phyloP scores from a whole-genome alignment of 2,113 vertebrate genomes.

The Hepsetus odoe region DNA sequence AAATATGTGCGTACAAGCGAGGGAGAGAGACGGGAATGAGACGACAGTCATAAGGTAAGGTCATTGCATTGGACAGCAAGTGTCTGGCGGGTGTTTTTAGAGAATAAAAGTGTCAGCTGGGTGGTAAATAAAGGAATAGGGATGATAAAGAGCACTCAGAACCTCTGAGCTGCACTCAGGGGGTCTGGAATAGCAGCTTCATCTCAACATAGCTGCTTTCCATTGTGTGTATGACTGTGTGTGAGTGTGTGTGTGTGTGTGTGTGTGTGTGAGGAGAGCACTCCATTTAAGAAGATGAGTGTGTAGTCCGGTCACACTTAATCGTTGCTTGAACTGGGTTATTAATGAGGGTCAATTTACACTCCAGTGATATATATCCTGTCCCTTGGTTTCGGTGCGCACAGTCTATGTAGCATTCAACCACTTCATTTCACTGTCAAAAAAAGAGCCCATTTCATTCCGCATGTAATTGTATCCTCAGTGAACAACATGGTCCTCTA shows the following conservation, averaged over 20 bases:
- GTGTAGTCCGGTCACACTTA: not conserved
- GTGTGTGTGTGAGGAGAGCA: not conserved
- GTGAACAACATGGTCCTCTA: too few species aligned
- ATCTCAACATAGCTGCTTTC: slow-evolving; percentile 58
- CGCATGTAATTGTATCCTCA: too few species aligned
- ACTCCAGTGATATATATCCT: not conserved
- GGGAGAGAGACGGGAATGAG: not conserved
- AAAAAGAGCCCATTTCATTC: too few species aligned
- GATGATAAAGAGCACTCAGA: slow-evolving; percentile 59
- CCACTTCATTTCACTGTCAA: not conserved
- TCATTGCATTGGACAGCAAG: slow-evolving; percentile 48
- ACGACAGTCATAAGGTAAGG: slow-evolving; percentile 53
- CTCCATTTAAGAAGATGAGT: not conserved
- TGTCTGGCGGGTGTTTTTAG: slow-evolving; percentile 49
- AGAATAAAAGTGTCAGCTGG: slow-evolving; percentile 57
- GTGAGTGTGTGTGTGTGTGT: not conserved
- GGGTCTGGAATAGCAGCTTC: slow-evolving; percentile 34
- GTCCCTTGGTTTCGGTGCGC: not conserved
- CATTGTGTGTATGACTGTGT: not conserved
- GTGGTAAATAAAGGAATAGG: slow-evolving; percentile 65
- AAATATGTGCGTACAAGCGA: slow-evolving; percentile 20
- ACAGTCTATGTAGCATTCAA: not conserved
- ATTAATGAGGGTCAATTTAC: not conserved
- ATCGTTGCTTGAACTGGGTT: not conserved
- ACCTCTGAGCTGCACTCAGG: slow-evolving; percentile 9